phyloP scores from a whole-genome alignment of 2,797 vertebrate species.

The Carapus acus region DNA sequence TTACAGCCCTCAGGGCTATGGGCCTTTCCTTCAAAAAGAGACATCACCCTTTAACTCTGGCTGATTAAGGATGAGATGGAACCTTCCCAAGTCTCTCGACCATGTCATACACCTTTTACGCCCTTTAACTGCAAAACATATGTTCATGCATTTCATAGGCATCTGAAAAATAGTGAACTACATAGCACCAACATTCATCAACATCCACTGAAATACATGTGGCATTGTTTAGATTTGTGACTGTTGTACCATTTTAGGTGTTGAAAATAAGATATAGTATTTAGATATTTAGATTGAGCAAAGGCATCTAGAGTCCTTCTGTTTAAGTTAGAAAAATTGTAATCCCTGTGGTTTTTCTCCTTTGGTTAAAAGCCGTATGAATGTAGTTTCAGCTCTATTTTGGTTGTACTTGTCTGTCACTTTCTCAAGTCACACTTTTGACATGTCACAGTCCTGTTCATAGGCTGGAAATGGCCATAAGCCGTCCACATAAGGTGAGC shows the following conservation, averaged over 20 bases:
- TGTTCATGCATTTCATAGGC: no score
- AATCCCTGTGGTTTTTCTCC: neutral
- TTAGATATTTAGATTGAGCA: neutral
- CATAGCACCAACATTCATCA: no score
- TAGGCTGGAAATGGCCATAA: no score
- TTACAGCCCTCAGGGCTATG: constrained; percentile 34
- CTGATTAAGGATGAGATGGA: constrained; percentile 42
- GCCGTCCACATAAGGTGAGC: no score
- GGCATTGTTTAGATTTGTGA: no score
- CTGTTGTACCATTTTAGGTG: neutral
- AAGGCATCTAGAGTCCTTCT: neutral
- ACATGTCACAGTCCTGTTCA: no score
- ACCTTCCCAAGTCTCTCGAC: no score
- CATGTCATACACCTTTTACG: no score
- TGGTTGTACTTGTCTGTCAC: neutral
- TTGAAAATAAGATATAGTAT: neutral
- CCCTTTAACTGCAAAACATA: no score
- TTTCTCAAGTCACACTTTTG: neutral
- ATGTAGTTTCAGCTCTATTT: neutral
- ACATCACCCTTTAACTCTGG: constrained; percentile 11
- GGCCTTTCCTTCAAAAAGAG: constrained; percentile 50
- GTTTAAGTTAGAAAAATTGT: no score
- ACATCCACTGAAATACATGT: no score
- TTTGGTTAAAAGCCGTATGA: neutral
- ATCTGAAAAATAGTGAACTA: no score